phyloP scores from a whole-genome alignment of 1,140 invertebrate genomes.

The Drosophila murphyi region DNA sequence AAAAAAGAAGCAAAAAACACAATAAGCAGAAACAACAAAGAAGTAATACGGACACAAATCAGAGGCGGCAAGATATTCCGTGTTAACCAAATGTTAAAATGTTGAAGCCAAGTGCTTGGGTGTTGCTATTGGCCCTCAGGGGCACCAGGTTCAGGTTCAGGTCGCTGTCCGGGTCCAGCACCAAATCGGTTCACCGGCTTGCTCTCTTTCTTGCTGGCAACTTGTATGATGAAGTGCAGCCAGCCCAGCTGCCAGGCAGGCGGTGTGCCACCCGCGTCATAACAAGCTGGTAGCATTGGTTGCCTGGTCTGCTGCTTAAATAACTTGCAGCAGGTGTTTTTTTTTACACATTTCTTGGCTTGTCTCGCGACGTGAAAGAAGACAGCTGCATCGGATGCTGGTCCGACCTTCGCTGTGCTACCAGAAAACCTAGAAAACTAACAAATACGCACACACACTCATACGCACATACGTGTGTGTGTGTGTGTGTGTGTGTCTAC shows the following conservation, averaged over 20 bases:
- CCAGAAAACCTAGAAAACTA: constrained; percentile 10
- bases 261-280: constrained; percentile 55
- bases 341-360: constrained; percentile 77
- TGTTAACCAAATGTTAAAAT: constrained; percentile 80
- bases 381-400: constrained; percentile 63
- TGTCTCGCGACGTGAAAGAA: constrained; percentile 69
- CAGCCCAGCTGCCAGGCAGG: constrained; percentile 31
- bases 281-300: constrained; percentile 38
- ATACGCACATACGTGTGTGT: not conserved
- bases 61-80: constrained; percentile 70
- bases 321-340: constrained; percentile 82
- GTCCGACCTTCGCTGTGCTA: constrained; percentile 44
- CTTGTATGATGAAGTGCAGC: constrained; percentile 78
- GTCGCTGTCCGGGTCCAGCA: constrained; percentile 1
- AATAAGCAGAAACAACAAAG: constrained; percentile 22
- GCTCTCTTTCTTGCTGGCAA: constrained; percentile 59
- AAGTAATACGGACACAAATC: constrained; percentile 51
- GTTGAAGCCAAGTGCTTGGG: constrained; percentile 75
- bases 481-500: constrained; percentile 52
- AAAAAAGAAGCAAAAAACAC: constrained; percentile 21
- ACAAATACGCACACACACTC: constrained; percentile 13
- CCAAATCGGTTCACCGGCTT: constrained; percentile 32
- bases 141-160: constrained; percentile 38
- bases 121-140: constrained; percentile 57
- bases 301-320: constrained; percentile 55